Conservation (phyloP, 2,888 invertebrate genomes). For the Drosophila vallismaia region DNA sequence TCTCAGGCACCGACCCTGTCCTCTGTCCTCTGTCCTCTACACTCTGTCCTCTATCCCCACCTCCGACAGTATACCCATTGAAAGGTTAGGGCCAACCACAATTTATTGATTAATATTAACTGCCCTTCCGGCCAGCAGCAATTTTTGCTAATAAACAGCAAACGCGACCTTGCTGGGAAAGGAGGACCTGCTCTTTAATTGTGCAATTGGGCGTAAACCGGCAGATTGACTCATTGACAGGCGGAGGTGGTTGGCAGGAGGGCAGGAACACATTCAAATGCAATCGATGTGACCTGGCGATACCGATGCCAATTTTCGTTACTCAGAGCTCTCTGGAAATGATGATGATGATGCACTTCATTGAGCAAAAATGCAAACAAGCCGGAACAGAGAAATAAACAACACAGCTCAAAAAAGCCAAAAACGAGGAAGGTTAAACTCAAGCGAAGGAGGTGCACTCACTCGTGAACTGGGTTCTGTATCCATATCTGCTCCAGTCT, state of each 20-base stretch:
- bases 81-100: constrained; percentile 59
- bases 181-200: constrained; percentile 54
- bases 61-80: not conserved
- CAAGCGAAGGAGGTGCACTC: constrained; percentile 28
- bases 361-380: constrained; percentile 63
- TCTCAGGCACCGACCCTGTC: constrained; percentile 17
- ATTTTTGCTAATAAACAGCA: constrained; percentile 51
- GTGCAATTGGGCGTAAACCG: constrained; percentile 58
- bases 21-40: not conserved
- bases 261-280: constrained; percentile 10
- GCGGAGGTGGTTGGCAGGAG: constrained; percentile 1
- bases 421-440: constrained; percentile 16
- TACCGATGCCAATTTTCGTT: constrained; percentile 44
- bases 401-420: constrained; percentile 13
- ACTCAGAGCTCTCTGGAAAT: constrained; percentile 1
- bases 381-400: constrained; percentile 37
- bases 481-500: constrained; percentile 36
- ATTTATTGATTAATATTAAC: constrained; percentile 71
- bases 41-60: not conserved
- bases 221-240: constrained; percentile 43
- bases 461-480: constrained; percentile 12
- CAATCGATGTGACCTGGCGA: constrained; percentile 42
- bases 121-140: constrained; percentile 30
- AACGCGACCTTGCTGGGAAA: constrained; percentile 64
- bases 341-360: constrained; percentile 62